Evolutionary conservation across 2,888 invertebrate species (phyloP), one percentile per base, ranked within the genome.

Genomic region (Dascillus cervinus): DNA sequence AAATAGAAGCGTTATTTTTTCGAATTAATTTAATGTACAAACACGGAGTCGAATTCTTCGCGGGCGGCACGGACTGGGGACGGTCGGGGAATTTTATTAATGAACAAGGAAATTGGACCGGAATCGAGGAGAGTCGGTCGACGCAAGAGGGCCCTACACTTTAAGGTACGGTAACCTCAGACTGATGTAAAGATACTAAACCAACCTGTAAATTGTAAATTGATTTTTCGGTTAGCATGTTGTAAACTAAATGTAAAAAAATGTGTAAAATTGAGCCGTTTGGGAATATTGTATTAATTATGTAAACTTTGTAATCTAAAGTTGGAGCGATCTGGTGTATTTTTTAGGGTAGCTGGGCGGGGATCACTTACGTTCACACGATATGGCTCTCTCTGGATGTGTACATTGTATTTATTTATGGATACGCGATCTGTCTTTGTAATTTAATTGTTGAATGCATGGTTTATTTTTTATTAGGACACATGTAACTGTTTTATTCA

Each of bases 161-260:
- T 9, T 31, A 26, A 37, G 40, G 40, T 32, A 57, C n/a, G n/a
- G n/a, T n/a, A n/a, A n/a, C 53, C 55, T 57, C 62, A 65, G 65
- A 65, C 65, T 65, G 65, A 65, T 65, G 64, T 65, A 65, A 65
- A 65, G 64, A 58, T 60, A 60, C 58, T 61, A 63, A 32, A 40
- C 53, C 52, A 56, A 56, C 55, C 56, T 64, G 64, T 65, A 65
- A 64, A 65, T 62, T 65, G 65, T 65, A 65, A 65, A 64, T 65
- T 65, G 60, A 50, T 56, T 39, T 41, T 62, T 59, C 56, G 61
- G 61, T 62, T 59, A 55, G 55, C 53, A 56, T 50, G 48, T 55
- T 55, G 55, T 57, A 58, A 57, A 63, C 60, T 64, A 60, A 56
- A 56, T 58, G 56, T 62, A 63, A 64, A 64, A 60, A 64, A 55